Evolutionary conservation across 2,797 vertebrate species (phyloP).

Genomic region (Eulemur mongoz): DNA sequence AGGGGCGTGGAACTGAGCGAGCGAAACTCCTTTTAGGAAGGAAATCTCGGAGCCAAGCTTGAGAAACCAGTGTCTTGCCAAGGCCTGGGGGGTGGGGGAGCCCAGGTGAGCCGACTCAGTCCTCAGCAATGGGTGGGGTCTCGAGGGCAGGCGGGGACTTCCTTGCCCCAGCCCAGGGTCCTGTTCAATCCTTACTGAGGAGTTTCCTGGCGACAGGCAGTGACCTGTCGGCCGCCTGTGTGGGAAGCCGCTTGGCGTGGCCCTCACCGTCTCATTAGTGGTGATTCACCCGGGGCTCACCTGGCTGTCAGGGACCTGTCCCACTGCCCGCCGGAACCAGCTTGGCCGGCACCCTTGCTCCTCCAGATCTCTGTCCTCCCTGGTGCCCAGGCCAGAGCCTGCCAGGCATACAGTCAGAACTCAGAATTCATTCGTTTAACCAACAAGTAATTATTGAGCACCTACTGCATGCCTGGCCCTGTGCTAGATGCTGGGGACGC

Average conservation of each 20-base stretch:
- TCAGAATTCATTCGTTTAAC: not conserved
- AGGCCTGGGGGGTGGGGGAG: slow-evolving; percentile 34
- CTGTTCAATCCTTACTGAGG: slow-evolving; percentile 20
- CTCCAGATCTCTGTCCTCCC: not conserved
- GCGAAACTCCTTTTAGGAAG: slow-evolving; percentile 73
- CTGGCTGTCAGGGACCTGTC: slow-evolving; percentile 62
- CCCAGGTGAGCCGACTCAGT: slow-evolving; percentile 61
- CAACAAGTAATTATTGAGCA: not conserved
- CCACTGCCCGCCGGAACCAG: slow-evolving; percentile 57
- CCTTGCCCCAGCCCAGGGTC: slow-evolving; percentile 56
- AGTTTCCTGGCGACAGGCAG: slow-evolving; percentile 72
- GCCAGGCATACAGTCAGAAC: not conserved
- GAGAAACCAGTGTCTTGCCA: slow-evolving; percentile 40
- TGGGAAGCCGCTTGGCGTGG: slow-evolving; percentile 76
- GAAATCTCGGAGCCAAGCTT: slow-evolving; percentile 26
- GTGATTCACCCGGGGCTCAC: slow-evolving; percentile 79
- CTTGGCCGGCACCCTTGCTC: not conserved
- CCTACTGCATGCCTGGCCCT: not conserved
- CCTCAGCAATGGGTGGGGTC: slow-evolving; percentile 70
- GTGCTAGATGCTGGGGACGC: not conserved
- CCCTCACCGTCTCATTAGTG: slow-evolving; percentile 61
- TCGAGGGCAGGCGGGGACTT: not conserved
- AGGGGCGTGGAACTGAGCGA: not conserved
- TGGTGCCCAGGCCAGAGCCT: not conserved
- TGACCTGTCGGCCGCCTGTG: slow-evolving; percentile 73